These are phyloP conservation scores for Periophthalmodon schlosseri DNA, from an alignment of 2,113 vertebrate species.

Conservation along the genomic window DNA sequence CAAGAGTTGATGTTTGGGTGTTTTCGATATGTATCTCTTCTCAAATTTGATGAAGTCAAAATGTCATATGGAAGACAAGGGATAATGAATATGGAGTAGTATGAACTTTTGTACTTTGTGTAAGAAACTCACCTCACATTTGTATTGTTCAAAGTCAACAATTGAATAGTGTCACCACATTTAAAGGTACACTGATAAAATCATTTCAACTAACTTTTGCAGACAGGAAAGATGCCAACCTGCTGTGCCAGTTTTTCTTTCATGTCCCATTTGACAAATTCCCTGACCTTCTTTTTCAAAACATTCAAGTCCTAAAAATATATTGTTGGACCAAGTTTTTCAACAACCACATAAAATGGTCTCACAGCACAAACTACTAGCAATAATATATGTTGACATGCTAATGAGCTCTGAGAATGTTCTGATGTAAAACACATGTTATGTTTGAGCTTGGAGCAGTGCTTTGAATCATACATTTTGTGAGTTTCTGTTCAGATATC, in stretches of 20 bases:
- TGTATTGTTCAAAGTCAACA: too few species aligned
- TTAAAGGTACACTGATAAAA: too few species aligned
- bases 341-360: neutral
- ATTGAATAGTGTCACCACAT: too few species aligned
- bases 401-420: too few species aligned
- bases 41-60: too few species aligned
- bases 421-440: neutral
- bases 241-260: neutral
- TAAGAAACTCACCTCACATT: too few species aligned
- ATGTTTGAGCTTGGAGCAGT: neutral
- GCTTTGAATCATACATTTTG: slow-evolving; percentile 10
- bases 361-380: neutral
- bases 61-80: too few species aligned
- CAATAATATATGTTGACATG: neutral
- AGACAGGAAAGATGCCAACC: too few species aligned
- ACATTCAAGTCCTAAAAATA: neutral
- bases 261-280: neutral
- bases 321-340: too few species aligned
- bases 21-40: too few species aligned
- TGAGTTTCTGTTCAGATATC: slow-evolving; percentile 26
- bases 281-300: neutral
- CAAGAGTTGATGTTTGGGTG: too few species aligned
- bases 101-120: neutral
- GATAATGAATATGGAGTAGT: neutral
- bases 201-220: too few species aligned